Percentiles rank a stretch among this genome's conserved stretches.
Conservation (phyloP, 2,888 invertebrate species). For the Crocallis elinguaria region DNA sequence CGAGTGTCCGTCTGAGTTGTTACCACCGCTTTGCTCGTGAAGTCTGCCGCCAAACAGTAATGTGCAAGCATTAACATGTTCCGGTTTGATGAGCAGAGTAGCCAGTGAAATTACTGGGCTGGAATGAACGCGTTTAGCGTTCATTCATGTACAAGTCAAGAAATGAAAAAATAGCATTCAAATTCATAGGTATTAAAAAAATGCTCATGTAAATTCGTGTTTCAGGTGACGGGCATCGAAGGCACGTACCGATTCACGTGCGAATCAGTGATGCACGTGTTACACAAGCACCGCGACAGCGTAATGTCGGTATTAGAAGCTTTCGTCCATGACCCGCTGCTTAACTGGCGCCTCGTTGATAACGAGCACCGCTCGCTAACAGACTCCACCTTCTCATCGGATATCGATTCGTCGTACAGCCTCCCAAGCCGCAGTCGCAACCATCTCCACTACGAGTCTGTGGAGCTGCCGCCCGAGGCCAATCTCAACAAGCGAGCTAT, state of each 20-base stretch:
- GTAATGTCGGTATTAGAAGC: conserved; percentile 99
- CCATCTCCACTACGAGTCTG: conserved; percentile 69
- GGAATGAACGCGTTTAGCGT: too few relatives aligned
- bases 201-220: too few relatives aligned
- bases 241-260: conserved; percentile 98
- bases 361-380: conserved; percentile 71
- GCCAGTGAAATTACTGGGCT: too few relatives aligned
- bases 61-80: too few relatives aligned
- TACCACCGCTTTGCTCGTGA: too few relatives aligned
- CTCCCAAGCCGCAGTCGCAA: conserved; percentile 72
- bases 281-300: conserved; percentile 97
- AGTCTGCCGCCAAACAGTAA: too few relatives aligned
- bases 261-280: conserved; percentile 97
- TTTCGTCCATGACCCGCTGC: conserved; percentile 98
- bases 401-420: conserved; percentile 70
- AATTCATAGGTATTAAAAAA: too few relatives aligned
- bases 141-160: too few relatives aligned
- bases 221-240: conserved; percentile 90
- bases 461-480: conserved; percentile 88
- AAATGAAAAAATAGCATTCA: too few relatives aligned
- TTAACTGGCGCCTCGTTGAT: conserved; percentile 95
- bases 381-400: conserved; percentile 73
- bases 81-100: too few relatives aligned
- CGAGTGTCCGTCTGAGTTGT: too few relatives aligned
- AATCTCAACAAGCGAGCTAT: conserved; percentile 95